Evolutionary conservation across 2,797 vertebrate species (phyloP), one percentile per base, ranked within the genome.

Genomic region (Labeo calbasu): DNA sequence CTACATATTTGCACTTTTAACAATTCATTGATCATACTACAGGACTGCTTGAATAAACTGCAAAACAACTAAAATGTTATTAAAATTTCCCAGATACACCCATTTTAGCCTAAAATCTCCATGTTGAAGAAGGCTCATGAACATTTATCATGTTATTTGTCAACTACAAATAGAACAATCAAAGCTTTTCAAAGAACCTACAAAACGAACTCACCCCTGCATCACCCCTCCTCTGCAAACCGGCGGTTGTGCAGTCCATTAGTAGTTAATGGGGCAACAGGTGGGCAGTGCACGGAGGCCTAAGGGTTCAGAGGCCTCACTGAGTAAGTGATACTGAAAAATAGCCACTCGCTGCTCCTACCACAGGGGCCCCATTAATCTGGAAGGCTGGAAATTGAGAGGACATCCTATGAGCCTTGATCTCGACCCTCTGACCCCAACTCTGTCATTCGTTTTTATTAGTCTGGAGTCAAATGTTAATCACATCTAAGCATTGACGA

Each of bases 401-500:
- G 89, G 91, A 89, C 91, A 88, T 91, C 87, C 87, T 86, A 55
- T 86, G 87, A 90, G 90, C 93, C 94, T 94, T 95, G 93, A 95
- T 94, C 93, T 94, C 90, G 75, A 93, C 93, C 94, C 88, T 87
- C 83, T 92, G 94, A 95, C 94, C 94, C 77, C 78, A 86, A 89
- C 88, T 83, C 88, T 69, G 91, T 93, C 93, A 94, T 95, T 95
- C 93, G 91, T 95, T 95, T 95, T 94, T 94, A 94, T 96, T 94
- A 94, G 93, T 86, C 86, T 82, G 82, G 88, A 88, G 91, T 92
- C 90, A 90, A 91, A 92, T 73, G 15, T 89, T 89, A 91, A 89
- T 75, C 72, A 53, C 79, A 84, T 89, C 92, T 91, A 91, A 89
- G 80, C 63, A 79, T 86, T 86, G 79, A 59, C 82, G 85, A 87